These are phyloP conservation scores for Pseudorasbora parva DNA, from an alignment of 2,113 vertebrate genomes.

Conservation along the genomic window DNA sequence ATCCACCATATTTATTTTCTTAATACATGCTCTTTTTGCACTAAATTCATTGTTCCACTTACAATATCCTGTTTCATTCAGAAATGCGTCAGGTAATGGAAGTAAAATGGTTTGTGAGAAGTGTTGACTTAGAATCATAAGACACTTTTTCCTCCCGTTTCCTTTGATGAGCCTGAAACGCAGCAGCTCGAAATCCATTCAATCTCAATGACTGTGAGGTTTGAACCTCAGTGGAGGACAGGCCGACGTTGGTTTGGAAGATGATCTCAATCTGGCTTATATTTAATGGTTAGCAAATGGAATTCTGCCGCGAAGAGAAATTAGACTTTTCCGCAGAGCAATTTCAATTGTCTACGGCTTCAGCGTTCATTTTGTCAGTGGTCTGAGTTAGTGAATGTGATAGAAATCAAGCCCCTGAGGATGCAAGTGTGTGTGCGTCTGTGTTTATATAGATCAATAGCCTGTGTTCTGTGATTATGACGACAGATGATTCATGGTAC, in stretches of 20 bases:
- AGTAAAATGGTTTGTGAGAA: not conserved
- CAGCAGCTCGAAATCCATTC: slow-evolving; percentile 25
- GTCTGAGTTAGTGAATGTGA: not conserved
- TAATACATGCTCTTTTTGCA: not conserved
- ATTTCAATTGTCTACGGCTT: slow-evolving; percentile 34
- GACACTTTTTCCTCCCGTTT: not conserved
- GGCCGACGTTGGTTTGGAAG: slow-evolving; percentile 1
- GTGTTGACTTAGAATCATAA: not conserved
- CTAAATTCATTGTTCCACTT: not conserved
- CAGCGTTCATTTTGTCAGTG: slow-evolving; percentile 16
- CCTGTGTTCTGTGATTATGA: slow-evolving; percentile 54
- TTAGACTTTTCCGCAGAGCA: slow-evolving; percentile 19
- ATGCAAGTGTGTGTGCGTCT: not conserved
- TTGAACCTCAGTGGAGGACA: slow-evolving; percentile 22
- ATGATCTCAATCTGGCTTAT: slow-evolving; percentile 28
- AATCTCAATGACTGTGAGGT: slow-evolving; percentile 18
- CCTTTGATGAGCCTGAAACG: slow-evolving; percentile 21
- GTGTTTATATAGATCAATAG: slow-evolving; percentile 31
- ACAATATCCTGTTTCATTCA: not conserved
- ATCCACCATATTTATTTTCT: slow-evolving; percentile 46
- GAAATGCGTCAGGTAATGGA: not conserved
- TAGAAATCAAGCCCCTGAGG: not conserved
- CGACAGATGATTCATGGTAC: slow-evolving; percentile 64
- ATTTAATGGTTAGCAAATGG: slow-evolving; percentile 38
- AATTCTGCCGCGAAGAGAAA: slow-evolving; percentile 16